A percentile compares a stretch with the other conserved stretches of the same genome.
phyloP scores from a whole-genome alignment of 2,113 vertebrate genomes.

The Oreochromis aureus region DNA sequence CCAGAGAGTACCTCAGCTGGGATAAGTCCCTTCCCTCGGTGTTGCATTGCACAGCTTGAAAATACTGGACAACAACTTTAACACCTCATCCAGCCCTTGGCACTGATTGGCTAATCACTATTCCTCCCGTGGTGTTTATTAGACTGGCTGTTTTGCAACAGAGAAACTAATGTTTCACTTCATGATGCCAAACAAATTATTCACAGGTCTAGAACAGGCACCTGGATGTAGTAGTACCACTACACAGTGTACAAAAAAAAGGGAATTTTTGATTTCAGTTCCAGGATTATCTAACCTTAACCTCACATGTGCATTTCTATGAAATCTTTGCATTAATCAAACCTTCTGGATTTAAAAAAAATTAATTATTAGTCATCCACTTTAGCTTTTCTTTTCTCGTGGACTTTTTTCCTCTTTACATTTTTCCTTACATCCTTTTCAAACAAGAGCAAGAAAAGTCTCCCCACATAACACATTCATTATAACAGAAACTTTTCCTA shows the following conservation, averaged over 20 bases:
- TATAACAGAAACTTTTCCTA: background rate
- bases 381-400: background rate
- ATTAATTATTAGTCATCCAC: rapidly evolving
- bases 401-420: background rate
- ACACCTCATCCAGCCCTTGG: background rate
- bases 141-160: no score
- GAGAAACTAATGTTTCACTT: no score
- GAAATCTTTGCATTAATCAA: background rate
- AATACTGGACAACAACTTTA: background rate
- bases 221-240: no score
- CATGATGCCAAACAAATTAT: no score
- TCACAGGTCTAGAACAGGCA: no score
- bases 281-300: no score
- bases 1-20: background rate
- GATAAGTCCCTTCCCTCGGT: background rate
- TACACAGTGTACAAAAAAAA: no score
- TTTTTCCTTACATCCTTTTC: background rate
- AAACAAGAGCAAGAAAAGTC: background rate
- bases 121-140: no score
- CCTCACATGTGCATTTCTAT: background rate
- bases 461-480: background rate
- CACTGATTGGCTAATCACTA: background rate
- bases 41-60: background rate
- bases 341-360: background rate
- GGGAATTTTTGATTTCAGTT: no score